Conservation (phyloP, 2,797 vertebrate genomes). For the Morus bassanus region DNA sequence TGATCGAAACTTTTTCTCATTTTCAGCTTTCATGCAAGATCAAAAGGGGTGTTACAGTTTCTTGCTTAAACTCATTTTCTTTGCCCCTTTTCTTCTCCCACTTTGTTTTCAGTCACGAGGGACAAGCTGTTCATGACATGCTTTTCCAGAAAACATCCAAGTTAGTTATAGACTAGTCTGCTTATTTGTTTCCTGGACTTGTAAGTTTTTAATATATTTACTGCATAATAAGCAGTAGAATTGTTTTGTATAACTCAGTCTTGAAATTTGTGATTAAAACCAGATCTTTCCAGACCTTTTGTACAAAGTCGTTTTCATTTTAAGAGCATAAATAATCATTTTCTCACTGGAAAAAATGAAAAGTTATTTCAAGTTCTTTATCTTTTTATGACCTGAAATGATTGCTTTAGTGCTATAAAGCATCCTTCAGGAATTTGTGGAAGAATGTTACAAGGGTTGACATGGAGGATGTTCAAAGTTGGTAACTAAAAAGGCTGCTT, state of each 20-base stretch:
- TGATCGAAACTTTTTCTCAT: neutral
- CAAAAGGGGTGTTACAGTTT: constrained; percentile 29
- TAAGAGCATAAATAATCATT: neutral
- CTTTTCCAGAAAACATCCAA: neutral
- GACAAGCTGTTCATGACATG: neutral
- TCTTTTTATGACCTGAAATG: constrained; percentile 24
- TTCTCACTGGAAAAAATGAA: neutral
- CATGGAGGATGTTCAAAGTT: neutral
- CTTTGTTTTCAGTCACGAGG: neutral
- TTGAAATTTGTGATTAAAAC: constrained; percentile 44
- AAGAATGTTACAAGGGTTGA: neutral
- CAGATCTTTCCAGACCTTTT: neutral
- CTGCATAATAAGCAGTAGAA: neutral
- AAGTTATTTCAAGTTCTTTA: constrained; percentile 6
- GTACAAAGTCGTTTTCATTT: constrained; percentile 14
- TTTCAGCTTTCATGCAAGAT: constrained; percentile 25
- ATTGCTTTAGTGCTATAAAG: neutral
- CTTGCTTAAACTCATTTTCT: constrained; percentile 22
- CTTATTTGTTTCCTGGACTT: neutral
- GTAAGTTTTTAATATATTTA: constrained; percentile 27
- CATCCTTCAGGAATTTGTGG: neutral
- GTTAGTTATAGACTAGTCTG: neutral
- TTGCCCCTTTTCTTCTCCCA: neutral
- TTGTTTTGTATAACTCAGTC: constrained; percentile 15
- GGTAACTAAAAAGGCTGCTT: neutral